Base-by-base conservation (phyloP, 2,888 invertebrate genomes). In the Ametastegia equiseti region DNA sequence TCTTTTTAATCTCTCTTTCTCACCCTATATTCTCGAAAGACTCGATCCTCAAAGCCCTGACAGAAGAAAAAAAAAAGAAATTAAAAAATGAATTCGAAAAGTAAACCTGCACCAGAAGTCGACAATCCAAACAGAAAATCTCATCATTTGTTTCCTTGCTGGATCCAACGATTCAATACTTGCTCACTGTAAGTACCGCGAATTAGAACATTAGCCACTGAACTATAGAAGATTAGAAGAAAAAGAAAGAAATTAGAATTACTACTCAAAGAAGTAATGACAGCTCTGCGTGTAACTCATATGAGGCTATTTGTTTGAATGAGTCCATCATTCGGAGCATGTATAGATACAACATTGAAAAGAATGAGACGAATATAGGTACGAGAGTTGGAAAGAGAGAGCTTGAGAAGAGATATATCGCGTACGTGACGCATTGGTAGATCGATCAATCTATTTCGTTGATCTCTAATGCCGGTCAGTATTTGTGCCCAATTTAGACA, bases 381-480 rank as follows among this genome's bases (percentile, higher is more conserved):
- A 6, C 11, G 23, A 2, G 15, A 15, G 11, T 13, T 15, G 30
- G 15, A 54, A 19, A 54, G n/a, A 54, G 19, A 50, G 2, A 15
- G n/a, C 19, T 39, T 23, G 23, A 57, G 19, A 75, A n/a, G 23
- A 50, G 33, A 6, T 5, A 7, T 23, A 75, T 15, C 9, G 50
- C 75, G 75, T 33, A 45, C 45, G 65, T 67, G 65, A 36, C 19
- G 50, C 23, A 45, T 75, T 11, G 54, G 36, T 19, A 50, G 36
- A 54, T 75, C 75, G 75, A 75, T 75, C 75, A 75, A 75, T 36
- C 33, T 54, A 33, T 75, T 54, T 50, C 50, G 33, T 50, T 75
- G 75, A 75, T 75, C 50, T 45, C 47, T 71, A 30, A 54, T 36
- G 50, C 36, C 36, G 33, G 19, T 19, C 5, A 33, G 33, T 50